Evolutionary conservation across 2,888 invertebrate species (phyloP).

Genomic region (Clistopyga incitator): DNA sequence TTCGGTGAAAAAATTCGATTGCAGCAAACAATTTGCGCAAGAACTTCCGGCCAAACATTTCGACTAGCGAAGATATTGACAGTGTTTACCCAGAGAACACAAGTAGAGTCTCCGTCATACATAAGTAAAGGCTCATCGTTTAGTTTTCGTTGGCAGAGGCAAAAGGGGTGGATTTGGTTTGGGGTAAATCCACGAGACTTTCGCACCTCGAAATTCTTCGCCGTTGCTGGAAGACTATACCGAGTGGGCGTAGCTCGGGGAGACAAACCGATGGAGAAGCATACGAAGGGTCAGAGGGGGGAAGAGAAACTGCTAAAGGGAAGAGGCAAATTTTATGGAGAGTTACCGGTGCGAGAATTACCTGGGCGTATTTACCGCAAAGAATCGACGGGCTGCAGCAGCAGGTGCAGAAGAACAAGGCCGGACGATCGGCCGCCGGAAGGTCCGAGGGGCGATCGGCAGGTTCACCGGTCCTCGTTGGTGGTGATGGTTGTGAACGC

Average conservation of each 20-base stretch:
- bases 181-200: slow-evolving; percentile 42
- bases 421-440: background rate
- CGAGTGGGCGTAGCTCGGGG: background rate
- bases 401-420: slow-evolving; percentile 61
- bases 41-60: slow-evolving; percentile 26
- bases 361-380: slow-evolving; percentile 64
- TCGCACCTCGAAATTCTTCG: slow-evolving; percentile 61
- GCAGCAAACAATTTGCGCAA: slow-evolving; percentile 1
- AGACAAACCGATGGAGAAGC: background rate
- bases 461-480: slow-evolving; percentile 4
- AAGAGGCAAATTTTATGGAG: slow-evolving; percentile 51
- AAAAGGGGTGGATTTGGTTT: slow-evolving; percentile 9
- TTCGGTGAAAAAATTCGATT: background rate
- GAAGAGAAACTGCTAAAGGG: background rate
- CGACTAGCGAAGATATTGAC: background rate
- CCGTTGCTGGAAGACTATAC: slow-evolving; percentile 52
- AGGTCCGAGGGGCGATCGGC: background rate
- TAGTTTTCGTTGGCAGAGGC: background rate
- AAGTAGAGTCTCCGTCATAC: background rate
- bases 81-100: slow-evolving; percentile 49
- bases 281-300: slow-evolving; percentile 1
- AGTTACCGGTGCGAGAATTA: slow-evolving; percentile 62
- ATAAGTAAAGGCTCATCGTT: slow-evolving; percentile 1
- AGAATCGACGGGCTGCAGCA: slow-evolving; percentile 62
- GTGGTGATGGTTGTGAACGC: background rate